Conservation (phyloP, 1,140 invertebrate genomes). For the Onthophagus taurus region DNA sequence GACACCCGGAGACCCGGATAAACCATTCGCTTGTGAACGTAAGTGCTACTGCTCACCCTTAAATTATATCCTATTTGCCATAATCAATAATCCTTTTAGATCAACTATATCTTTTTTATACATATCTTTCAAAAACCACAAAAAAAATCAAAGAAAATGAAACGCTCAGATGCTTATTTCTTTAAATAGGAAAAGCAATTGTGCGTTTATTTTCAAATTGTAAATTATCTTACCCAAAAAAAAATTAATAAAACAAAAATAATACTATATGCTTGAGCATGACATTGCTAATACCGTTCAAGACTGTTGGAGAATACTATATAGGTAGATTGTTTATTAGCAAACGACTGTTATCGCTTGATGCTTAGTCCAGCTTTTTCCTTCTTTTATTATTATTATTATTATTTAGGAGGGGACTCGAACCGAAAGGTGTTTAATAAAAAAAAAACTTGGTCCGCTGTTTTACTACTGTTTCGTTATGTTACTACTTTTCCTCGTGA, state of each 20-base stretch:
- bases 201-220: no score
- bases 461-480: no score
- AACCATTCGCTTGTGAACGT: slow-evolving; percentile 90
- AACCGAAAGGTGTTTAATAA: no score
- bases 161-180: no score
- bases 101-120: no score
- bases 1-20: slow-evolving; percentile 65
- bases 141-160: no score
- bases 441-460: no score
- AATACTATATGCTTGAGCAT: slow-evolving; percentile 30
- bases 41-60: no score
- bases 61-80: no score
- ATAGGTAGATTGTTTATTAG: slow-evolving; percentile 10
- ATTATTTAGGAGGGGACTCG: slow-evolving; percentile 38
- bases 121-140: no score
- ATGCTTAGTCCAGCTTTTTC: slow-evolving; percentile 35
- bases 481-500: slow-evolving; percentile 4
- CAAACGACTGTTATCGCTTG: slow-evolving; percentile 25
- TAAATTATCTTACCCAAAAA: no score
- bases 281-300: slow-evolving; percentile 15
- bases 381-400: slow-evolving; percentile 30
- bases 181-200: no score
- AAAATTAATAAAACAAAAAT: slow-evolving; percentile 12
- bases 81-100: neutral
- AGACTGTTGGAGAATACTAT: slow-evolving; percentile 11